Evolutionary conservation across 2,113 vertebrate genomes (phyloP).

Genomic region (Turnix velox): DNA sequence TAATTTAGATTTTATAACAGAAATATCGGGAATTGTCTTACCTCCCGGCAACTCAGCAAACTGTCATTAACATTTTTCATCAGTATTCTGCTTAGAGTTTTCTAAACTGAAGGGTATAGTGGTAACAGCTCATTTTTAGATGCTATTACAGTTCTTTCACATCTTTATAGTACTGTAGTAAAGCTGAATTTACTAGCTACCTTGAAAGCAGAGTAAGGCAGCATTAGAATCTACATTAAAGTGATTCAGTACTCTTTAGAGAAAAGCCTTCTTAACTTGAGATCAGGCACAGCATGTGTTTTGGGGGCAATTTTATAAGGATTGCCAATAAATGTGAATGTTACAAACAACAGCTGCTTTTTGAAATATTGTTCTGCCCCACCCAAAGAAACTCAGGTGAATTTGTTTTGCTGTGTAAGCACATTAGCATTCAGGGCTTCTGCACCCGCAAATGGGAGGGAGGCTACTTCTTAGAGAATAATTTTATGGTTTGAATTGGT

Average conservation of each 20-base stretch:
- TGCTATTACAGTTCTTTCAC: slow-evolving; percentile 67
- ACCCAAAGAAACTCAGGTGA: slow-evolving; percentile 35
- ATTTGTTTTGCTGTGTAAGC: slow-evolving; percentile 44
- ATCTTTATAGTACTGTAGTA: slow-evolving; percentile 73
- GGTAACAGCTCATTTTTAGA: slow-evolving; percentile 71
- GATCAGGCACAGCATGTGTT: slow-evolving; percentile 57
- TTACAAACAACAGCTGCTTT: slow-evolving; percentile 40
- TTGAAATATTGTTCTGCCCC: slow-evolving; percentile 38
- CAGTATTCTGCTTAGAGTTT: slow-evolving; percentile 69
- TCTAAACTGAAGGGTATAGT: slow-evolving; percentile 57
- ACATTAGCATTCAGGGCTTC: slow-evolving; percentile 47
- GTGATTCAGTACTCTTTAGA: slow-evolving; percentile 63
- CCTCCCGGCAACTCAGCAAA: slow-evolving; percentile 60
- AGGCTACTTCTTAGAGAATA: background rate
- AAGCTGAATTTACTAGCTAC: slow-evolving; percentile 73
- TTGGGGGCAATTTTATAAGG: slow-evolving; percentile 57
- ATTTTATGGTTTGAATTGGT: background rate
- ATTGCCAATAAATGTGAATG: slow-evolving; percentile 49
- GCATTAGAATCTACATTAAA: slow-evolving; percentile 66
- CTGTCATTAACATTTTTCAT: slow-evolving; percentile 69
- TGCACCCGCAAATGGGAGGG: background rate
- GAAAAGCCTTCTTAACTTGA: slow-evolving; percentile 67
- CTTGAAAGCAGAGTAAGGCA: slow-evolving; percentile 65
- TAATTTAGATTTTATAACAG: slow-evolving; percentile 54
- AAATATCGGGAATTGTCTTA: slow-evolving; percentile 53